Base-by-base conservation (phyloP, 2,797 vertebrate species). In the Sebastes diaconus region DNA sequence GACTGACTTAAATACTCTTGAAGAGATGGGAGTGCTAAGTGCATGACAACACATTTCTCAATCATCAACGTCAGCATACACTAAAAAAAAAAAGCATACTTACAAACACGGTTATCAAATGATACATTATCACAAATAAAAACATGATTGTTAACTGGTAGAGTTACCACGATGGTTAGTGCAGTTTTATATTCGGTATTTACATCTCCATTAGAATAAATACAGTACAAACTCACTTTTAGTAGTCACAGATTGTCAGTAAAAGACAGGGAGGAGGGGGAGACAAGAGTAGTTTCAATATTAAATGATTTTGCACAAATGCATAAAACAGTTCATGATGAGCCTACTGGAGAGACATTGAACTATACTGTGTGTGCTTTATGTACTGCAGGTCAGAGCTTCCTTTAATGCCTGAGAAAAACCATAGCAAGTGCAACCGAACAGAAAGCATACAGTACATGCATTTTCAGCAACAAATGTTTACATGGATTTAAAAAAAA, bases 161-260 rank as follows among this genome's bases (percentile, higher is more conserved):
- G 66, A 84, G 74, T 84, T 84, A 90, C 89, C 90, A 94, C 86
- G 75, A 83, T 77, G 86, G 87, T 91, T 91, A 94, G 88, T 93
- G 94, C 93, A 93, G 89, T 83, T 90, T 84, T 71, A 87, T 81
- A 86, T 73, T 92, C 55, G 73, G 52, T 88, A 91, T 94, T 87
- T 93, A 93, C 92, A 94, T 36, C 79, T 81, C 77, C 61, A 39
- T 84, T 81, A 57, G 75, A 91, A 90, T 92, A 87, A 92, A 87
- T 91, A 92, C 73, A 84, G 86, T 90, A 89, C 70, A 91, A 92
- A 93, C 71, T 85, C 75, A 88, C 81, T 87, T 86, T 86, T 59
- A 90, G 87, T 78, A 68, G 84, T 90, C 93, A 92, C 92, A 92
- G 94, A 94, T 94, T 95, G 93, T 95, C 95, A 87, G 79, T 83